Conservation (phyloP, 1,140 invertebrate species). For the Papilio dardanus region DNA sequence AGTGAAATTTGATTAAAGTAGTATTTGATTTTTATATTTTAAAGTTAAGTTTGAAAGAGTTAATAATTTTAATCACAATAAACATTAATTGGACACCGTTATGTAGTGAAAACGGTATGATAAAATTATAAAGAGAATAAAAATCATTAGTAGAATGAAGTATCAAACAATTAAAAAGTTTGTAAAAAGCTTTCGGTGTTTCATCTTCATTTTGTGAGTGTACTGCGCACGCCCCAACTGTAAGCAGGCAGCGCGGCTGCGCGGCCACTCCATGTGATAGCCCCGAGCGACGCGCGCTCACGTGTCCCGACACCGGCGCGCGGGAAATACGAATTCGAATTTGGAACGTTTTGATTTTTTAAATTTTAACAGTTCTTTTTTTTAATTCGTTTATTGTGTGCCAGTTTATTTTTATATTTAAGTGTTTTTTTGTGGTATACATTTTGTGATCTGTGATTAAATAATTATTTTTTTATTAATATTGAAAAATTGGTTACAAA, state of each 20-base stretch:
- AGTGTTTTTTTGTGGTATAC: background rate
- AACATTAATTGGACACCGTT: background rate
- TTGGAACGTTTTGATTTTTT: slow-evolving; percentile 45
- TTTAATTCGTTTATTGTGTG: slow-evolving; percentile 29
- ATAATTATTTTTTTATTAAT: background rate
- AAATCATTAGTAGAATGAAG: background rate
- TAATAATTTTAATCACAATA: background rate
- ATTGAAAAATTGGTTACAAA: background rate
- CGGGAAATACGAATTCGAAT: slow-evolving; percentile 60
- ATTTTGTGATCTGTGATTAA: background rate
- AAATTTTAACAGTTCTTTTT: slow-evolving; percentile 26
- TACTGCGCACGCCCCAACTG: slow-evolving; percentile 63
- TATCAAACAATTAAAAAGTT: background rate
- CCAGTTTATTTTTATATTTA: background rate
- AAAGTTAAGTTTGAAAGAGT: background rate
- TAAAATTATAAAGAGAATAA: too few species aligned
- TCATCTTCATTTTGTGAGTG: slow-evolving; percentile 43
- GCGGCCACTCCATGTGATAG: slow-evolving; percentile 77
- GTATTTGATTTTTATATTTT: background rate
- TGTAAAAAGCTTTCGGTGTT: slow-evolving; percentile 26
- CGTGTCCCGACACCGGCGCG: slow-evolving; percentile 52
- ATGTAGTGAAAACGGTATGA: background rate
- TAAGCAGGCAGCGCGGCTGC: slow-evolving; percentile 59
- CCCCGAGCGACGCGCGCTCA: slow-evolving; percentile 76
- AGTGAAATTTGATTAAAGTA: background rate